Base-by-base conservation (phyloP, 2,888 invertebrate genomes). In the Dioctria linearis region DNA sequence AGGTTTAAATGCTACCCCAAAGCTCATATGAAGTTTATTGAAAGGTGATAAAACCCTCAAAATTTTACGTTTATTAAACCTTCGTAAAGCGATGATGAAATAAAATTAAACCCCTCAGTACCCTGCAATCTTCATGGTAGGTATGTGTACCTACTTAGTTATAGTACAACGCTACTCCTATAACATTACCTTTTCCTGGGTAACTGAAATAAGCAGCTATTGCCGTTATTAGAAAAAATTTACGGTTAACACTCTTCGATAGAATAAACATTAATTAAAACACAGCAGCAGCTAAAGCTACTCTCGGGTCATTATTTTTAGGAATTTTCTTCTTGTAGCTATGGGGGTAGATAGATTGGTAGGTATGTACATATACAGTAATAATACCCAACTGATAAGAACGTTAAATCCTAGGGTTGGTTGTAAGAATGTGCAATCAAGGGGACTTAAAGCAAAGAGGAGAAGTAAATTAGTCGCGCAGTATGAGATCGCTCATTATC, bases 21-120 rank as follows among this genome's bases (percentile, higher is more conserved):
- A 54, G 37, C 57, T 73, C 59, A 73, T 73, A 73, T 73, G 57
- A 73, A 73, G 73, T 73, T 73, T 73, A 73, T 73, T 57, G 13
- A 73, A 73, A 54, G 42, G 73, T 73, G 57, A 42, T 73, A 73
- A 54, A 73, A 54, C 39, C 59, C n/a, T 59, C 43, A 4, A 51
- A 54, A 73, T 54, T 73, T 73, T 73, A 73, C 51, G 37, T 61
- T 61, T 61, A 61, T 61, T 61, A 39, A 25, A 37, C 61, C 37
- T 37, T 61, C 37, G 39, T 73, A 59, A 57, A 54, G 54, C 6
- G 51, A n/a, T n/a, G 3, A 8, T 11, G 13, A 73, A 39, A 57
- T 42, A 13, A 57, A 59, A 40, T 39, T 11, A 54, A 65, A 40
- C 65, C 13, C 43, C 13, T n/a, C n/a, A 59, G 11, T 59, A 13